Evolutionary conservation across 2,888 invertebrate species (phyloP).

Genomic region (Teleiodes luculella): DNA sequence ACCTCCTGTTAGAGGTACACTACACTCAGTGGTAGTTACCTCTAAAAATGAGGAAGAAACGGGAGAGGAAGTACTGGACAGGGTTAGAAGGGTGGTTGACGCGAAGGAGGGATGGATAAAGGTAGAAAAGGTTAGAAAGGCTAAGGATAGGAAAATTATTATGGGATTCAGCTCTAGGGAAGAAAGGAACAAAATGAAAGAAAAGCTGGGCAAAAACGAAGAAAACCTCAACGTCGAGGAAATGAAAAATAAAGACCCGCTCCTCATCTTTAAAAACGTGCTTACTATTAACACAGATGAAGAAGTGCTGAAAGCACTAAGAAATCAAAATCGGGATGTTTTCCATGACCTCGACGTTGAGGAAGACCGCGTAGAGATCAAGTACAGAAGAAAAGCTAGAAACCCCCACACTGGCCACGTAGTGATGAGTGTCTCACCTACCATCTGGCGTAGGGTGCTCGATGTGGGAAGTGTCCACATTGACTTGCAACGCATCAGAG

Average conservation of each 20-base stretch:
- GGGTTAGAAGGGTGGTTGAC: too few relatives aligned
- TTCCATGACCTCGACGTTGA: neutral
- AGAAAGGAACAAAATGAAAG: neutral
- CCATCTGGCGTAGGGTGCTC: neutral
- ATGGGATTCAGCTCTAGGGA: neutral
- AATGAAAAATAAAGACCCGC: neutral
- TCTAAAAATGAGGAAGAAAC: too few relatives aligned
- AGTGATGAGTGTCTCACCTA: neutral
- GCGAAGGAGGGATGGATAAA: too few relatives aligned
- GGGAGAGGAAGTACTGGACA: too few relatives aligned
- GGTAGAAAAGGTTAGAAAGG: too few relatives aligned
- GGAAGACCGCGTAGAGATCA: neutral
- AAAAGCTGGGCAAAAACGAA: too few relatives aligned
- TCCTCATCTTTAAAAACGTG: neutral
- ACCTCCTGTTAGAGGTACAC: too few relatives aligned
- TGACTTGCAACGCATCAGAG: neutral
- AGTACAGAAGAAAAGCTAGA: neutral
- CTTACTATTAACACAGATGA: neutral
- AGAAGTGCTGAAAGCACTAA: neutral
- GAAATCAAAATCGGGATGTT: neutral
- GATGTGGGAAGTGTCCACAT: neutral
- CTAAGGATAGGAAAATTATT: too few relatives aligned
- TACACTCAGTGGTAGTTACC: too few relatives aligned
- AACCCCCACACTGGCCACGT: neutral
- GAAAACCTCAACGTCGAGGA: neutral